Evolutionary conservation across 2,888 invertebrate species (phyloP).

Genomic region (Erebia epiphron): DNA sequence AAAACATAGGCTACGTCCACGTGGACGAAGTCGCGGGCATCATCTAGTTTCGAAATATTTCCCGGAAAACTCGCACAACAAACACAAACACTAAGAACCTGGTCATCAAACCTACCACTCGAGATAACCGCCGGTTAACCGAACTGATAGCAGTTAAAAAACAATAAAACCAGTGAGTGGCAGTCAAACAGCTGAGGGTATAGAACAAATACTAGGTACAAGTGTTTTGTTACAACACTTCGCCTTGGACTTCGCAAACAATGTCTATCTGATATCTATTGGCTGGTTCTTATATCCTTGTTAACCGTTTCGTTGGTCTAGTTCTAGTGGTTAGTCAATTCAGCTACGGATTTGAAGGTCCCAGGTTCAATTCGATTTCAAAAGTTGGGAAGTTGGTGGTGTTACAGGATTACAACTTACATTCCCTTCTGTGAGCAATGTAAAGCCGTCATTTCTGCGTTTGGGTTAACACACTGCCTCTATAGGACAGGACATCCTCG

Average conservation of each 20-base stretch:
- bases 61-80: constrained; percentile 6
- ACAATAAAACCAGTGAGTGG: constrained; percentile 24
- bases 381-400: no score
- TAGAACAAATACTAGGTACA: not conserved
- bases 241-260: constrained; percentile 18
- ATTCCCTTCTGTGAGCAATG: no score
- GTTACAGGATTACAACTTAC: no score
- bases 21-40: not conserved
- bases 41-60: not conserved
- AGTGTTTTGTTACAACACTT: constrained; percentile 19
- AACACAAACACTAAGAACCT: constrained; percentile 12
- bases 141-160: constrained; percentile 22
- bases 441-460: no score
- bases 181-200: constrained; percentile 6
- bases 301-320: no score
- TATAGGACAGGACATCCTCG: no score
- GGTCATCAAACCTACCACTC: constrained; percentile 21
- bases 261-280: constrained; percentile 4
- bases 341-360: no score
- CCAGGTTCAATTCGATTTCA: no score
- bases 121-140: constrained; percentile 1
- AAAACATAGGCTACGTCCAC: no score
- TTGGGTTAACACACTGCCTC: no score
- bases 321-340: no score
- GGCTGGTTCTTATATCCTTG: not conserved